Base-by-base conservation (phyloP, 2,797 vertebrate genomes). In the Alca torda region DNA sequence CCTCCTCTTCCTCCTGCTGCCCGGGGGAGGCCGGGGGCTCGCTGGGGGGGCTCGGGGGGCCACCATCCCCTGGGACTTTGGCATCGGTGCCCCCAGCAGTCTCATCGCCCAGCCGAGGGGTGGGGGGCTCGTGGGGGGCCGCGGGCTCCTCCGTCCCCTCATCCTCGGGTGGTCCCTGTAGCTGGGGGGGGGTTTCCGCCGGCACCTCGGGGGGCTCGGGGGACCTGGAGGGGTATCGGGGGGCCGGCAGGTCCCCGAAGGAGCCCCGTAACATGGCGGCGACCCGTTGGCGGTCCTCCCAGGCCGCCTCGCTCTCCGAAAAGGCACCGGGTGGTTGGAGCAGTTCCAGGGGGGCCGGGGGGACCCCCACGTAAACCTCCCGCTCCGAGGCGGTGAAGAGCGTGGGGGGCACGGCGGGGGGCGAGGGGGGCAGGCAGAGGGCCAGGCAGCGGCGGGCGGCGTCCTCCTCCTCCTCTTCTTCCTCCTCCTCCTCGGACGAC, bases 301-400 rank as follows among this genome's bases (percentile, higher is more conserved):
- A 65, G 53, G 72, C 83, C 45, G 13, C 45, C 79, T 53, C 37
- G 26, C 30, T 21, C 80, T 39, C 87, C 39, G 10, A 26, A n/a
- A 97, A 97, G 96, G 96, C 96, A 95, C 95, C 87, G 21, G 92
- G 21, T 41, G 94, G 48, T 69, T 35, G 74, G 10, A 75, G 79
- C 68, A 33, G 90, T 23, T 63, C 26, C 10, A 45, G 75, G 68
- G 70, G 70, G 35, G 56, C 33, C 8, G 70, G 90, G 31, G 92
- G 86, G 41, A 33, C 31, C 30, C 82, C 89, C 81, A 96, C 54
- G 5, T 82, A 97, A 16, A 96, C 95, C 88, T 95, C 63, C 53
- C 53, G 83, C 74, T 95, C 94, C 9, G 96, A 95, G 37, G 96
- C 96, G 1, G 87, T 94, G 92, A 95, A 95, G 4, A 43, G 11